phyloP scores from a whole-genome alignment of 2,113 vertebrate species.

The Oncorhynchus keta region DNA sequence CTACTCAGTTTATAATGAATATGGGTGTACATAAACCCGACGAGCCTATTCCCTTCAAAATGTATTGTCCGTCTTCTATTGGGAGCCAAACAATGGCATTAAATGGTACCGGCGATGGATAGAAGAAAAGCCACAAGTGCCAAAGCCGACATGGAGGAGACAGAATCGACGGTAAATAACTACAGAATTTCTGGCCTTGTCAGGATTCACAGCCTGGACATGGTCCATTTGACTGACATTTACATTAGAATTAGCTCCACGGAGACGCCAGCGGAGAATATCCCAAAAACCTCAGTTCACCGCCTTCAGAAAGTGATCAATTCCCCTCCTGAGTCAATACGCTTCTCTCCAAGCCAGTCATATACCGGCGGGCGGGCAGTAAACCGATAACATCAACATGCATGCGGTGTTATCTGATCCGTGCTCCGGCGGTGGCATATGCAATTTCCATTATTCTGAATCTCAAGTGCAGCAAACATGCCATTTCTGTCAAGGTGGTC shows the following conservation, averaged over 20 bases:
- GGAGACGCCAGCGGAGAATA: constrained; percentile 20
- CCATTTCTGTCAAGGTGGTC: background rate
- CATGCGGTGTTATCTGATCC: constrained; percentile 22
- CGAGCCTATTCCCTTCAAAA: background rate
- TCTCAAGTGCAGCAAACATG: no score
- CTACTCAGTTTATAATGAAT: background rate
- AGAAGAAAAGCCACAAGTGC: constrained; percentile 15
- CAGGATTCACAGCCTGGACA: constrained; percentile 29
- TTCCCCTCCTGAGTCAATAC: constrained; percentile 17
- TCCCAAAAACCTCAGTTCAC: constrained; percentile 10
- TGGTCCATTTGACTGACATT: constrained; percentile 48
- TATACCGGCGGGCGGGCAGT: constrained; percentile 5
- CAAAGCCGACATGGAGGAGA: constrained; percentile 7
- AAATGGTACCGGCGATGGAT: constrained; percentile 21
- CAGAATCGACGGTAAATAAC: constrained; percentile 45
- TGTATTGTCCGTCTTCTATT: background rate
- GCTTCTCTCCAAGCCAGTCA: constrained; percentile 23
- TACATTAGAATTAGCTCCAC: constrained; percentile 63
- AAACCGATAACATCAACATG: constrained; percentile 14
- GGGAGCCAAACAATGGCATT: constrained; percentile 38
- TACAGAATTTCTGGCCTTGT: constrained; percentile 34
- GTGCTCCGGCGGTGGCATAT: constrained; percentile 3
- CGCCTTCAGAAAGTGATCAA: constrained; percentile 20
- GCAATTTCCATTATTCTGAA: constrained; percentile 32
- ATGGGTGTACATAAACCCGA: background rate